Percentiles rank a stretch among this genome's conserved stretches.
Evolutionary conservation across 2,888 invertebrate genomes (phyloP).

Genomic region (Mechanitis messenoides): DNA sequence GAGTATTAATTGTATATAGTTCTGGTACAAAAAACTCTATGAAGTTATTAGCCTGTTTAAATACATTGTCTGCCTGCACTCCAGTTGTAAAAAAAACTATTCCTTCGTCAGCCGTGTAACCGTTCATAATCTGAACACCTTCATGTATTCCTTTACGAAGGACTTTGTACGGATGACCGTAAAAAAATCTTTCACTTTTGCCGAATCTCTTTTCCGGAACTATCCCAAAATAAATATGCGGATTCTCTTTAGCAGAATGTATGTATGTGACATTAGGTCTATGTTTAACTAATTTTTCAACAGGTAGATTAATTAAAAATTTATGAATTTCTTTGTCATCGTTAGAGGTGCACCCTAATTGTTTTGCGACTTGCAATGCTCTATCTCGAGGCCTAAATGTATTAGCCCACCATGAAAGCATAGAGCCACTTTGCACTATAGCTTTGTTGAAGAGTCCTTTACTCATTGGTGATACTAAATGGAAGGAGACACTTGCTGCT

Average conservation of each 20-base stretch:
- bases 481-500: slow-evolving; percentile 46
- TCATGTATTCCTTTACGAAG: too few relatives aligned
- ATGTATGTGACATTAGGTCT: slow-evolving; percentile 33
- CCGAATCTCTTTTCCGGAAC: slow-evolving; percentile 48
- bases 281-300: slow-evolving; percentile 38
- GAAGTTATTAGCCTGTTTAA: slow-evolving; percentile 31
- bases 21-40: slow-evolving; percentile 35
- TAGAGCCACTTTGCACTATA: slow-evolving; percentile 82
- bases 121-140: too few relatives aligned
- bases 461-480: slow-evolving; percentile 61
- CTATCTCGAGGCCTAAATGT: slow-evolving; percentile 37
- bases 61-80: too few relatives aligned
- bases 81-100: too few relatives aligned
- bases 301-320: slow-evolving; percentile 45
- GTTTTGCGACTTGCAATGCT: slow-evolving; percentile 39
- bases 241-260: slow-evolving; percentile 30
- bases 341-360: slow-evolving; percentile 46
- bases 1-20: slow-evolving; percentile 25
- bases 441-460: slow-evolving; percentile 53
- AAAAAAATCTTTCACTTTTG: slow-evolving; percentile 14
- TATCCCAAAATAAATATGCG: slow-evolving; percentile 36
- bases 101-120: too few relatives aligned
- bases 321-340: slow-evolving; percentile 45
- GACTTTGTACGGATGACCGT: too few relatives aligned
- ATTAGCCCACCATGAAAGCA: slow-evolving; percentile 67